Evolutionary conservation across 2,797 vertebrate species (phyloP), one percentile per base, ranked within the genome.

Genomic region (Gallinago stenura): DNA sequence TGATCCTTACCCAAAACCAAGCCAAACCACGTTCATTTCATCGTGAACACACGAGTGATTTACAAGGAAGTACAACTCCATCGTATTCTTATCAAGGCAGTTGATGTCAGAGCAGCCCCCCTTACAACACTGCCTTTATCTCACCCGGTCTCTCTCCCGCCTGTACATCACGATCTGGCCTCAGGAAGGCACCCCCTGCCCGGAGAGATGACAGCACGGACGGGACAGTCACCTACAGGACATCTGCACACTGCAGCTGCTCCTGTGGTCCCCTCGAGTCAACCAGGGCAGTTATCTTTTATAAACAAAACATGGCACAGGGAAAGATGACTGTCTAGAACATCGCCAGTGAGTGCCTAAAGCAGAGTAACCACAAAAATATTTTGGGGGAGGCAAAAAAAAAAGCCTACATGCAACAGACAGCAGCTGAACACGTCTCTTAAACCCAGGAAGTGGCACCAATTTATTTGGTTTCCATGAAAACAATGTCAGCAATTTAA

Each of bases 401-500:
- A 5, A 30, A 18, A 18, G 24, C 33, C 48, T 46, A 54, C 45
- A 57, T 33, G 68, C 93, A 92, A 80, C 20, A 58, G 56, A 84
- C 68, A 85, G 17, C 60, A 89, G 65, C 92, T 71, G 81, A 97
- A 94, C 41, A 51, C 61, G 68, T 80, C 91, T 92, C 83, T 94
- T 72, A 89, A 95, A 89, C 45, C 57, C 86, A 95, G 92, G 93
- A 97, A 95, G 88, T 87, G 82, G 69, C 83, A 94, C 43, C 81
- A 87, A 92, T 92, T 95, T 90, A 93, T 83, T 95, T 92, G 90
- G 95, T 97, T 97, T 94, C 95, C 94, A 97, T 95, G 93, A 83
- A 94, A 93, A 97, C 95, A 80, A 33, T 87, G 93, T 93, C 83
- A 90, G 89, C 53, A 45, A 94, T 57, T 75, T 80, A 92, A 94